Percentiles rank a stretch among this genome's conserved stretches.
phyloP scores from a whole-genome alignment of 2,113 vertebrate genomes.

The Pelusios castaneus region DNA sequence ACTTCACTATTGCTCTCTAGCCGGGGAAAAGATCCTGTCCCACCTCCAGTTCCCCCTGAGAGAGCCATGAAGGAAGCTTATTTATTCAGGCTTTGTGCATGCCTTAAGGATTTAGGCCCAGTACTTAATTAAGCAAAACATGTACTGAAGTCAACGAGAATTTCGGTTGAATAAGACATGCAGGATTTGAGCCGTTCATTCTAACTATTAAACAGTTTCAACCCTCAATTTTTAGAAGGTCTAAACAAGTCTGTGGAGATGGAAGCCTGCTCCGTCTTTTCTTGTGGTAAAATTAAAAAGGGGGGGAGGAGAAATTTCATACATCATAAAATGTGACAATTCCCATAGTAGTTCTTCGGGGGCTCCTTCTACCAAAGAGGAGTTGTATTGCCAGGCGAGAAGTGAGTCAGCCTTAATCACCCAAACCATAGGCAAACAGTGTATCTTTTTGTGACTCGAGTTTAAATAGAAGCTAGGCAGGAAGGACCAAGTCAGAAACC shows the following conservation, averaged over 20 bases:
- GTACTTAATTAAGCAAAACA: background rate
- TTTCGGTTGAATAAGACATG: background rate
- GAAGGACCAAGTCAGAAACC: slow-evolving; percentile 72
- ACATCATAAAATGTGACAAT: slow-evolving; percentile 59
- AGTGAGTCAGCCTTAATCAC: slow-evolving; percentile 65
- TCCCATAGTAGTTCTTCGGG: slow-evolving; percentile 68
- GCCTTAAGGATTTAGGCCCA: background rate
- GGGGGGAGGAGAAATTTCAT: slow-evolving; percentile 53
- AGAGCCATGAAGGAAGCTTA: background rate
- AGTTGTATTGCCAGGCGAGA: slow-evolving; percentile 71
- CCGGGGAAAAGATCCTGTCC: background rate
- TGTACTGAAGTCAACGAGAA: rapidly evolving
- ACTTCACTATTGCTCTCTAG: background rate
- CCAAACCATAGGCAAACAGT: slow-evolving; percentile 63
- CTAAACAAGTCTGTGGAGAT: slow-evolving; percentile 4
- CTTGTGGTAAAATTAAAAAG: slow-evolving; percentile 53
- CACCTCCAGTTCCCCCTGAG: background rate
- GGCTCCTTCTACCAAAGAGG: slow-evolving; percentile 68
- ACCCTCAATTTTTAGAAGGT: background rate
- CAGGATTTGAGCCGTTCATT: slow-evolving; percentile 27
- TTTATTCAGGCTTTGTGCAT: background rate
- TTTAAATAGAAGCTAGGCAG: slow-evolving; percentile 74
- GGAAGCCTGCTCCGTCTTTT: slow-evolving; percentile 55
- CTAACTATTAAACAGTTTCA: slow-evolving; percentile 35
- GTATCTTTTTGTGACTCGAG: slow-evolving; percentile 69